Percentiles rank a stretch among this genome's conserved stretches.
These are phyloP conservation scores for Pachydiplax longipennis DNA, from an alignment of 2,888 invertebrate genomes.

Conservation along the genomic window DNA sequence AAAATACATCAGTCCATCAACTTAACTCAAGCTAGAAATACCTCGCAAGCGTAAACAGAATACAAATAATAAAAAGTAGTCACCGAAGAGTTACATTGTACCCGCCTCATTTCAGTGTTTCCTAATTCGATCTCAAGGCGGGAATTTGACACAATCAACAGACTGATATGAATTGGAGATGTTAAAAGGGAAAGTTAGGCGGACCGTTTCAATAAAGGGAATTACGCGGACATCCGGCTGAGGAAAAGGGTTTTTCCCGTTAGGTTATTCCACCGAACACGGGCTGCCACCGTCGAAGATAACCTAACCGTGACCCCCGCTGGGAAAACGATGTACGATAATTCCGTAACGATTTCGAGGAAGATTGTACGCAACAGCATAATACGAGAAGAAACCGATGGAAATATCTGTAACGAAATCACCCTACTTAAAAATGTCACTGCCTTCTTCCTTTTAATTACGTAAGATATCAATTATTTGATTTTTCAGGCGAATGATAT, in stretches of 20 bases:
- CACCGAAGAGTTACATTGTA: too few species aligned
- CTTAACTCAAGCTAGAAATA: too few species aligned
- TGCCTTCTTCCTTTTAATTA: too few species aligned
- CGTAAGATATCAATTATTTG: too few species aligned
- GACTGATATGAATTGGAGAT: background rate
- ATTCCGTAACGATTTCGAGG: background rate
- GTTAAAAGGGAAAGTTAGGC: background rate
- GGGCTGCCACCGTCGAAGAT: background rate
- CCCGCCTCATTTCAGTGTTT: background rate
- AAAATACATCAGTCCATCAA: too few species aligned
- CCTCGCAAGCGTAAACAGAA: too few species aligned
- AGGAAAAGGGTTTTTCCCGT: conserved; percentile 9
- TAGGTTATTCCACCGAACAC: background rate
- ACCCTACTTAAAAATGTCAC: too few species aligned
- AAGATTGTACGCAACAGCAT: background rate
- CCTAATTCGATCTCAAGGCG: background rate
- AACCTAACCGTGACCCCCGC: conserved; percentile 1
- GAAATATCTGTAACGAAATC: too few species aligned
- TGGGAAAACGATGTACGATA: background rate
- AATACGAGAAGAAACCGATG: background rate
- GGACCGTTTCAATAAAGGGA: background rate
- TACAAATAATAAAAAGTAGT: too few species aligned
- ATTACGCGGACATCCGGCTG: conserved; percentile 24
- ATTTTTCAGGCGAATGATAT: too few species aligned
- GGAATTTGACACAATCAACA: too few species aligned